A percentile compares a stretch with the other conserved stretches of the same genome.
Conservation (phyloP, 2,797 vertebrate genomes). For the Sylvilagus floridanus region DNA sequence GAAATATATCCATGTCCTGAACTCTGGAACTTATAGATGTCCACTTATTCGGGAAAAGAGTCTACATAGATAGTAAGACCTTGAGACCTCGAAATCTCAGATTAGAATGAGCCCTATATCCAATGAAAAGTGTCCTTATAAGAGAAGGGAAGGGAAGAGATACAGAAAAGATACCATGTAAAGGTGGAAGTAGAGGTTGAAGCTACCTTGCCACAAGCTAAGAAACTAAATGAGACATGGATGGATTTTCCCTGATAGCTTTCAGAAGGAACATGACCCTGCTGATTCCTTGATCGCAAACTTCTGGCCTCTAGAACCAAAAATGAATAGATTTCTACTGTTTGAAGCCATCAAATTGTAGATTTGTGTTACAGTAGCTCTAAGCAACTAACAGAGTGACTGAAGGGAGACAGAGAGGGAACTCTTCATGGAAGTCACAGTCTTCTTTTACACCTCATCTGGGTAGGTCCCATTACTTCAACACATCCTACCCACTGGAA, state of each 20-base stretch:
- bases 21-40: neutral
- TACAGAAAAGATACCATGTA: neutral
- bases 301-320: neutral
- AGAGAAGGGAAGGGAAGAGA: neutral
- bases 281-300: neutral
- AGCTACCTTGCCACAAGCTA: neutral
- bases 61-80: conserved; percentile 28
- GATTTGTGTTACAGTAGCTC: neutral
- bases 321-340: neutral
- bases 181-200: neutral
- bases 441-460: neutral
- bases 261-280: neutral
- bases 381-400: neutral
- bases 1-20: neutral
- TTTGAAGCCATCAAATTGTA: neutral
- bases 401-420: neutral
- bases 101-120: neutral
- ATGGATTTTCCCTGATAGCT: neutral
- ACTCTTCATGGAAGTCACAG: neutral
- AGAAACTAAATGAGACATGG: neutral
- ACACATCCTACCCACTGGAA: neutral
- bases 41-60: neutral
- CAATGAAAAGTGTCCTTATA: neutral
- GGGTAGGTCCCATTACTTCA: neutral
- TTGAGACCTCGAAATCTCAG: neutral